Evolutionary conservation across 2,113 vertebrate species (phyloP), one percentile per base, ranked within the genome.

Genomic region (Lynx canadensis): DNA sequence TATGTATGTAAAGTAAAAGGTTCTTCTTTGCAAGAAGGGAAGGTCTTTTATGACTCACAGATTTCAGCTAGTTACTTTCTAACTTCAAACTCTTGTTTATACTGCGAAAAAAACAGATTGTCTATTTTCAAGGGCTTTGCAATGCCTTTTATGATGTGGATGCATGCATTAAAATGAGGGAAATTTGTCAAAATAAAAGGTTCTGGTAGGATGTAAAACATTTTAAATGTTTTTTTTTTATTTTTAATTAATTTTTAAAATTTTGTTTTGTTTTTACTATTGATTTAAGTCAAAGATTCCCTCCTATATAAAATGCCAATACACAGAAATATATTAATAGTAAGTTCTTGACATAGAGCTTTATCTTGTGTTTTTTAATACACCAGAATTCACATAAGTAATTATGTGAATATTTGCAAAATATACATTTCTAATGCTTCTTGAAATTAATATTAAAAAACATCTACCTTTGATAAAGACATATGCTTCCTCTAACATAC

Each of bases 21-120:
- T 76, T 91, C 89, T 94, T 66, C 15, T 93, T 94, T 83, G 78
- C 27, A 73, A 80, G 36, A 52, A 76, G 5, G 5, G 16, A 29
- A 52, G 19, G 50, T 80, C 2, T 95, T 87, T 91, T 41, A 55
- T 74, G 33, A 96, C 36, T 65, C 41, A 45, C n/a, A 19, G 23
- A 52, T 91, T 94, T 81, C 65, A 84, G 5, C 41, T 18, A 95
- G 57, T 50, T 33, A 16, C 19, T 71, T 91, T 94, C 29, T 91
- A 66, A 85, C 91, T 95, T 97, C 80, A 15, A 79, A 78, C 55
- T 97, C 41, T n/a, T 66, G 31, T 94, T 95, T 23, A 73, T 73
- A 69, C 27, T 81, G 25, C 74, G 80, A 97, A 76, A 45, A 66
- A 66, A 88, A 81, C 3, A 36, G 6, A 14, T 29, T 36, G 55